Percentiles rank a stretch among this genome's conserved stretches.
These are phyloP conservation scores for Nemopilema nomurai DNA, from an alignment of 30 jellyfish, hydroid and myxozoan species.

Conservation along the genomic window DNA sequence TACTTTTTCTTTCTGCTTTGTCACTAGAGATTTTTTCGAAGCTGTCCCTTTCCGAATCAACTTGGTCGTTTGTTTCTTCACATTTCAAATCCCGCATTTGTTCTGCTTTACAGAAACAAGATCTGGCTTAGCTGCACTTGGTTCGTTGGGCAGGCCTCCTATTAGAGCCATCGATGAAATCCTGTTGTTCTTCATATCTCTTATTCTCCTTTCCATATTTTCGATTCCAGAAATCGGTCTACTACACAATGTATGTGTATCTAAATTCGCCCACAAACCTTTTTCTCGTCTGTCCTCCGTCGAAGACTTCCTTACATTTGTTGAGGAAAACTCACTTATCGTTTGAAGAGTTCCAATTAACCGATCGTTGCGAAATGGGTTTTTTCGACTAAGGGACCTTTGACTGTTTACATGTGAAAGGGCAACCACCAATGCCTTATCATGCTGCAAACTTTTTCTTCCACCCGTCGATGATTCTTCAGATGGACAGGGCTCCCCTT, in stretches of 20 bases:
- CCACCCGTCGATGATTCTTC: too few relatives aligned
- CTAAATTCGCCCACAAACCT: too few relatives aligned
- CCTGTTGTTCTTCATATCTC: neutral
- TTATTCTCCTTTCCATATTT: conserved; percentile 6
- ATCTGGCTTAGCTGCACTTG: neutral
- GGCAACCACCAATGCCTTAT: neutral
- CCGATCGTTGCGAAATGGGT: neutral
- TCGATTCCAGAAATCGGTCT: neutral
- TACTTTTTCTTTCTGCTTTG: neutral
- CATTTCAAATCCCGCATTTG: too few relatives aligned
- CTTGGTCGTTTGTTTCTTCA: neutral
- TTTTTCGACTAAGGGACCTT: neutral
- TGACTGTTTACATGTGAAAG: neutral
- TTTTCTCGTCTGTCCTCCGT: too few relatives aligned
- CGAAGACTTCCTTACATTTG: neutral
- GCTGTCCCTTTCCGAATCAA: neutral
- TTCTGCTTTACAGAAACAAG: too few relatives aligned
- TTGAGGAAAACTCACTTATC: neutral
- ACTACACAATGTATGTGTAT: too few relatives aligned
- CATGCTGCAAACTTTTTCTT: neutral
- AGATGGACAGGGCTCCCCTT: too few relatives aligned
- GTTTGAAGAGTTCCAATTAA: too few relatives aligned
- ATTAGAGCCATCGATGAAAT: neutral
- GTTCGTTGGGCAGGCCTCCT: too few relatives aligned
- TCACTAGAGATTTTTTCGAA: neutral